Evolutionary conservation across 2,113 vertebrate genomes (phyloP), one percentile per base, ranked within the genome.

Genomic region (Salminus brasiliensis): DNA sequence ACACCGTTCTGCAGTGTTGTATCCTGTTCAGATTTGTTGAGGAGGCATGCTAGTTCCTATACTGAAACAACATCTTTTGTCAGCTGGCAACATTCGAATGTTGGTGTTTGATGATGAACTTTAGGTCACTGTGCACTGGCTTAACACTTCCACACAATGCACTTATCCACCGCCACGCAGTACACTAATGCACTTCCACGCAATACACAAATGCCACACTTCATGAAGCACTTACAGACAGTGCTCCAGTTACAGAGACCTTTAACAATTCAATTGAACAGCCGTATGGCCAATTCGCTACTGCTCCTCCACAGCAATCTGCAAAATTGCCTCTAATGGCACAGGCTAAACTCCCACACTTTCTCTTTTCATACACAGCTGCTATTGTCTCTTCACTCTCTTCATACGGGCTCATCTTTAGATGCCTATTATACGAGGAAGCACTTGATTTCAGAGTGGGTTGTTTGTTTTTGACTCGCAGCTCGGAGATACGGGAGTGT

Each of bases 401-500:
- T 15, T 47, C 27, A 60, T 72, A 59, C 47, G 29, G 57, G 27
- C 23, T 52, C 25, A 2, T 52, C 41, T 72, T 16, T 29, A 39
- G 70, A 63, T 62, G 18, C 27, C 27, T 60, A 30, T 36, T 60
- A 30, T 60, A 12, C 68, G 12, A 21, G 34, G 52, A 78, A 55
- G 34, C 65, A 45, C 66, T 78, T 69, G 16, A 63, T 72, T 62
- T 78, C 11, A 52, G 9, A 59, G 57, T 57, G 67, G 4, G 18
- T 72, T 49, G 10, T 75, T 49, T 78, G 76, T 79, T 60, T 78
- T 47, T 55, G 8, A 57, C 49, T 1, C 76, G 77, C 92, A 99
- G 98, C 93, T 98, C 82, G 95, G 96, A 0, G 97, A 99, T 90
- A 96, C 95, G 0, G 98, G 98, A 72, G 92, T 93, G 62, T 99